These are phyloP conservation scores for Euwallacea fornicatus DNA, from an alignment of 1,140 invertebrate species.

Conservation along the genomic window DNA sequence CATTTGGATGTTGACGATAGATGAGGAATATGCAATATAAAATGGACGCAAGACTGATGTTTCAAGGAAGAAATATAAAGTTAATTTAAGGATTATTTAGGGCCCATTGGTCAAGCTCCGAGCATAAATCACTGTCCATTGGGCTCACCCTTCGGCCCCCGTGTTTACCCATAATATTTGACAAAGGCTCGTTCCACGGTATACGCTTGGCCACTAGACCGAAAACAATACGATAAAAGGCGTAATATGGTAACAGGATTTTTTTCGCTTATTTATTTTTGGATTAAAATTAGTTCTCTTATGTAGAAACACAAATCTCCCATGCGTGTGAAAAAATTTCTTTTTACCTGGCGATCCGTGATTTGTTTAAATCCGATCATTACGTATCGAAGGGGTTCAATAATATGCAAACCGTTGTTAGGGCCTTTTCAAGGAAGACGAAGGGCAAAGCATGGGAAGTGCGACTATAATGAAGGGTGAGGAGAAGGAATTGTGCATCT, in stretches of 20 bases:
- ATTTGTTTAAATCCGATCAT: constrained; percentile 29
- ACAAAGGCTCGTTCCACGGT: constrained; percentile 34
- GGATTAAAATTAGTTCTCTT: too few species aligned
- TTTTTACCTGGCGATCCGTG: constrained; percentile 29
- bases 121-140: constrained; percentile 45
- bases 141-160: constrained; percentile 43
- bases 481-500: background rate
- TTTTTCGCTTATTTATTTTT: too few species aligned
- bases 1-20: background rate
- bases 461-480: background rate
- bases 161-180: constrained; percentile 53
- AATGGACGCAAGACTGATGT: too few species aligned
- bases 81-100: constrained; percentile 24
- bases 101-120: constrained; percentile 21
- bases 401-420: constrained; percentile 33
- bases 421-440: constrained; percentile 14
- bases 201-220: constrained; percentile 33
- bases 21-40: too few species aligned
- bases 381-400: constrained; percentile 22
- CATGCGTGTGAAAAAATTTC: constrained; percentile 30
- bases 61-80: too few species aligned
- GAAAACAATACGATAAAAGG: constrained; percentile 11
- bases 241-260: constrained; percentile 33
- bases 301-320: too few species aligned
- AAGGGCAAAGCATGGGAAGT: background rate